Evolutionary conservation across 2,797 vertebrate genomes (phyloP), one percentile per base, ranked within the genome.

Genomic region (Bradypodion ventrale): DNA sequence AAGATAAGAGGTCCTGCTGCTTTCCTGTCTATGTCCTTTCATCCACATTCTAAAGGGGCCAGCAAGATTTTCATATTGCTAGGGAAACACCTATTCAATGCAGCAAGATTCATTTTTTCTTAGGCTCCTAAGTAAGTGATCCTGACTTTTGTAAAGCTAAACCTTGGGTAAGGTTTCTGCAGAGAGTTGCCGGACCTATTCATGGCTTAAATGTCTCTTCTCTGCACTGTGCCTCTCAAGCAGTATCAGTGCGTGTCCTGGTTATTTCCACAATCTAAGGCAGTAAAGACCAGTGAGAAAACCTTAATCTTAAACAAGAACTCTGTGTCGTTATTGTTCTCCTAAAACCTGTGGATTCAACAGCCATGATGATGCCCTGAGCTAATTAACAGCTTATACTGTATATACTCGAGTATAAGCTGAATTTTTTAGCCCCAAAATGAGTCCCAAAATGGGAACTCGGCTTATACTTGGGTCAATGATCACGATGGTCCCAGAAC

Each of bases 91-190:
- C 70, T 76, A 56, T 56, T 75, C 46, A 80, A 75, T 35, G 44
- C 73, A 78, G 76, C 52, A 40, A 73, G 85, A 85, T 16, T 10
- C 21, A 2, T 23, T 77, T 70, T 83, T 87, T 82, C 63, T 78
- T 75, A 1, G 40, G 25, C 84, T 85, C 80, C 37, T 42, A 74
- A 60, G 90, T 85, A 75, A 68, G 19, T 60, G 46, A 88, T 68
- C 83, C 49, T 56, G 44, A 15, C 35, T 37, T 49, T 68, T 84
- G 44, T 1, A 0, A 19, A 44, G 69, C 4, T 42, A 81, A 73
- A 85, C 68, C 29, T 56, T 25, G 69, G 37, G 32, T 49, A 65
- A 77, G 65, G 80, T 83, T 88, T 86, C 85, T 92, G n/a, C 10
- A 78, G 6, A 19, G 79, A 0, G 69, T 4, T 85, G 77, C 81